A percentile compares a stretch with the other conserved stretches of the same genome.
Conservation (phyloP, 2,113 vertebrate species). For the Dicentrarchus labrax region DNA sequence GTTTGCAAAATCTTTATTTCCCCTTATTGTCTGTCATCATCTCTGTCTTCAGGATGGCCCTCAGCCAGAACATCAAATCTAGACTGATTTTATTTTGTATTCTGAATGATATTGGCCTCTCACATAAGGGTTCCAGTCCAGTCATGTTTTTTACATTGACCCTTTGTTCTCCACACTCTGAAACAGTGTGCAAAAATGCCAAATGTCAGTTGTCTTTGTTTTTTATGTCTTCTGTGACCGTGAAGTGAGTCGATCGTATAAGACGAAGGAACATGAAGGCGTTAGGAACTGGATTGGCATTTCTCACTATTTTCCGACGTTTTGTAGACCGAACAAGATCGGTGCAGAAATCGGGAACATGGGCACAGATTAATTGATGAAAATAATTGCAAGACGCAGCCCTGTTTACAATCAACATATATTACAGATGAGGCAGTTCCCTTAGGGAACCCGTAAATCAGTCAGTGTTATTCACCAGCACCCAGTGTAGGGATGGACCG, state of each 20-base stretch:
- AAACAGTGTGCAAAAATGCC: neutral
- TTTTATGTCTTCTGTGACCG: neutral
- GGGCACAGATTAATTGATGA: neutral
- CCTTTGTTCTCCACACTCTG: conserved; percentile 45
- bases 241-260: neutral
- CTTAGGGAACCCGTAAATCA: neutral
- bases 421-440: neutral
- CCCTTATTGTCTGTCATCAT: neutral
- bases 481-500: no score
- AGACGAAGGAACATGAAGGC: neutral
- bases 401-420: neutral
- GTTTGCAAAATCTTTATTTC: neutral
- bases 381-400: neutral
- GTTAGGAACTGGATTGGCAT: rapidly evolving
- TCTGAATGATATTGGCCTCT: conserved; percentile 17
- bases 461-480: neutral
- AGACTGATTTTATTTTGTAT: conserved; percentile 4
- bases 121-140: conserved; percentile 22
- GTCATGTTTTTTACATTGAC: conserved; percentile 24
- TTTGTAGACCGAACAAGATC: neutral
- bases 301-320: neutral
- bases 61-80: neutral
- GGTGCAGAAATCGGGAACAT: neutral
- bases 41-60: neutral
- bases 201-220: neutral